phyloP scores from a whole-genome alignment of 2,113 vertebrate species.

The Catharus minimus region DNA sequence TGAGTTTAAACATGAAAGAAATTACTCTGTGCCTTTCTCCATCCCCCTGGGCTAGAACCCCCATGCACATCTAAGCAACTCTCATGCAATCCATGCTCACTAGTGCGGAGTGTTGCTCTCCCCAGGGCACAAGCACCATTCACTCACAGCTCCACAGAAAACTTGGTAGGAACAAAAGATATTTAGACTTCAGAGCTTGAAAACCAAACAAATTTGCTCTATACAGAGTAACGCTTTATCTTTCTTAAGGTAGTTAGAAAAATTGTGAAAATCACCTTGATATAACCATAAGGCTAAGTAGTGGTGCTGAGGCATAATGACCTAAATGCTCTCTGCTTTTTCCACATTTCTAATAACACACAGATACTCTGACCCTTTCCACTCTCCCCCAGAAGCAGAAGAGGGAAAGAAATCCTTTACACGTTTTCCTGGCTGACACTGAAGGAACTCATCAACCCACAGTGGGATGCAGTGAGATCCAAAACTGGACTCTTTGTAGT shows the following conservation, averaged over 20 bases:
- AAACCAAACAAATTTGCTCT: not conserved
- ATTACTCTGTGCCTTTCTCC: not conserved
- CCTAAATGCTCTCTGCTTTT: not conserved
- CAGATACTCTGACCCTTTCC: not conserved
- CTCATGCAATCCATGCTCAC: not conserved
- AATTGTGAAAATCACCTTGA: not conserved
- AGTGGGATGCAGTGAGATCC: not conserved
- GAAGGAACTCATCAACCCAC: conserved; percentile 13
- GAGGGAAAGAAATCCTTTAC: not conserved
- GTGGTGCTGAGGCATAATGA: not conserved
- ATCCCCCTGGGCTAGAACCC: not conserved
- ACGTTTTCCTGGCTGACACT: not conserved
- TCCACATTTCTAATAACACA: not conserved
- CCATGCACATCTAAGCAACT: not conserved
- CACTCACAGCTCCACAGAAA: not conserved
- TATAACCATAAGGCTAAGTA: not conserved
- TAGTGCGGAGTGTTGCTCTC: rapidly evolving
- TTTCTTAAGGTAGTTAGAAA: not conserved
- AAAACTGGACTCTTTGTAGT: conserved; percentile 38
- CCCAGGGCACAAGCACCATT: not conserved
- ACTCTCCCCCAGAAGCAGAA: not conserved
- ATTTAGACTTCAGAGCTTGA: not conserved
- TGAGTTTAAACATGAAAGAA: not conserved
- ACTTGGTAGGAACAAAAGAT: not conserved
- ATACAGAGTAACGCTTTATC: not conserved